Percentiles rank a stretch among this genome's conserved stretches.
Conservation (phyloP, 2,113 vertebrate genomes). For the Hiodon tergisus region DNA sequence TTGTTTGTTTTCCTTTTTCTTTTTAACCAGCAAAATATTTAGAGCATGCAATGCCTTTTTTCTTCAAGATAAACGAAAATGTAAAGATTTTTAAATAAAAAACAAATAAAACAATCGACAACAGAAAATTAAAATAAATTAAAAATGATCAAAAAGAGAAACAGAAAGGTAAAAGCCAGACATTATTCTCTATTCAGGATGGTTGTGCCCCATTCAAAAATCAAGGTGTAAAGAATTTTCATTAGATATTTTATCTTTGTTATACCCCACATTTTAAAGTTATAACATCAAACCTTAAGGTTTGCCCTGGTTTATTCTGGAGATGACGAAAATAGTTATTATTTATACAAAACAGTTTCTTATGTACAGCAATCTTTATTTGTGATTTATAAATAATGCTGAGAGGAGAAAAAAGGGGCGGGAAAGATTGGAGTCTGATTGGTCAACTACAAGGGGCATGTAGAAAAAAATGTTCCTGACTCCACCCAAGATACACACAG, state of each 20-base stretch:
- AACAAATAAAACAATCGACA: constrained; percentile 63
- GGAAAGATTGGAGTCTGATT: constrained; percentile 42
- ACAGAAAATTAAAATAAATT: constrained; percentile 41
- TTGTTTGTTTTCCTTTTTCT: constrained; percentile 59
- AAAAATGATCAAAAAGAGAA: constrained; percentile 44
- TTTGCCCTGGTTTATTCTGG: constrained; percentile 88
- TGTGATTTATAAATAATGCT: constrained; percentile 70
- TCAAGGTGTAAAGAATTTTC: constrained; percentile 57
- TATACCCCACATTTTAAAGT: constrained; percentile 59
- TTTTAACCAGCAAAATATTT: constrained; percentile 82
- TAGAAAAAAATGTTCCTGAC: constrained; percentile 42
- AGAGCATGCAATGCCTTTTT: constrained; percentile 85
- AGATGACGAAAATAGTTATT: constrained; percentile 97
- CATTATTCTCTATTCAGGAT: constrained; percentile 52
- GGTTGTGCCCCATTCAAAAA: constrained; percentile 51
- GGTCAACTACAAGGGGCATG: constrained; percentile 43
- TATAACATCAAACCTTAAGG: constrained; percentile 76
- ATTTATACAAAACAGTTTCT: constrained; percentile 97
- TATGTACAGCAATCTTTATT: constrained; percentile 84
- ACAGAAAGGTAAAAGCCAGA: constrained; percentile 39
- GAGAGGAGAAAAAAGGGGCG: constrained; percentile 42
- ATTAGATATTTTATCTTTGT: constrained; percentile 49
- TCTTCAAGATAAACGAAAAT: constrained; percentile 46
- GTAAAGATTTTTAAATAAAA: constrained; percentile 54
- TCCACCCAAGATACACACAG: constrained; percentile 54